These are phyloP conservation scores for Parapsyche elsis DNA, from an alignment of 1,140 invertebrate species.

Conservation along the genomic window DNA sequence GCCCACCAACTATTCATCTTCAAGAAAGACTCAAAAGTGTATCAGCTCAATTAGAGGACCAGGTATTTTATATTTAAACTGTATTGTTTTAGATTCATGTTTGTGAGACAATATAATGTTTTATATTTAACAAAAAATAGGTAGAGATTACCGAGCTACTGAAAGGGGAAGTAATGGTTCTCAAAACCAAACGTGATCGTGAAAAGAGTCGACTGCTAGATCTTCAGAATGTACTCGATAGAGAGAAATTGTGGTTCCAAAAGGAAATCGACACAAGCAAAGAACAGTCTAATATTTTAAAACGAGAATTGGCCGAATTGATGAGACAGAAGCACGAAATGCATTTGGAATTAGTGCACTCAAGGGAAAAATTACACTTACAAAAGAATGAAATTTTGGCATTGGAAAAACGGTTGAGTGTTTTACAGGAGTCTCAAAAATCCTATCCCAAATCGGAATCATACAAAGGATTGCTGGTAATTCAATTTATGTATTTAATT, in stretches of 20 bases:
- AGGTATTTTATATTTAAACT: constrained; percentile 37
- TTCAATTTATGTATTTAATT: background rate
- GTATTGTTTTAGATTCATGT: background rate
- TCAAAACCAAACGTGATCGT: constrained; percentile 66
- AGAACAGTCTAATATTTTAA: constrained; percentile 68
- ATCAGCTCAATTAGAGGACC: constrained; percentile 44
- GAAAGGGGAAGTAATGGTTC: constrained; percentile 65
- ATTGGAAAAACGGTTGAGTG: constrained; percentile 48
- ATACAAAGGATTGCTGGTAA: constrained; percentile 50
- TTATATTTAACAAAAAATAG: constrained; percentile 54
- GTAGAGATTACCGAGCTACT: constrained; percentile 64
- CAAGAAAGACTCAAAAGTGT: constrained; percentile 42
- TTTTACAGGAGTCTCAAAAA: constrained; percentile 40
- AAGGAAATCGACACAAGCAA: constrained; percentile 68
- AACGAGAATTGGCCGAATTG: constrained; percentile 65
- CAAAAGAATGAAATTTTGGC: constrained; percentile 57
- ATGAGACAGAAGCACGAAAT: constrained; percentile 67
- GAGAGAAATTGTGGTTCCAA: constrained; percentile 65
- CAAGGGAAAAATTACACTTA: constrained; percentile 59
- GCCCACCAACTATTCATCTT: background rate
- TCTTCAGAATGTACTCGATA: constrained; percentile 62
- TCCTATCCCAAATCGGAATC: constrained; percentile 43
- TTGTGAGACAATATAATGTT: background rate
- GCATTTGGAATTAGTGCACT: constrained; percentile 65
- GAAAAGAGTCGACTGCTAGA: constrained; percentile 65